A percentile compares a stretch with the other conserved stretches of the same genome.
These are phyloP conservation scores for Noctua pronuba DNA, from an alignment of 2,888 invertebrate species.

Conservation along the genomic window DNA sequence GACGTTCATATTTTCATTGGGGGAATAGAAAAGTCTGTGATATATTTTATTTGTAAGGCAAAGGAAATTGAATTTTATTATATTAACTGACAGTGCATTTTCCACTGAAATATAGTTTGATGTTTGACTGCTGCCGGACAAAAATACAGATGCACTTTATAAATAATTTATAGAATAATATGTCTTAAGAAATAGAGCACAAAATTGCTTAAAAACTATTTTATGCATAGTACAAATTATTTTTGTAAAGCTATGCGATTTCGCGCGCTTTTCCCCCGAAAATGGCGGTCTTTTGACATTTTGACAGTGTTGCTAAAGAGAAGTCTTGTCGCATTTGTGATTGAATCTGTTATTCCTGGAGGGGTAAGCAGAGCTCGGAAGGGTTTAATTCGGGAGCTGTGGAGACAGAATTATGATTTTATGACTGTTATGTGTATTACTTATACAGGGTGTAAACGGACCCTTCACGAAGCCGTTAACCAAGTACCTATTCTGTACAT, in stretches of 20 bases:
- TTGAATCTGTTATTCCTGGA: constrained; percentile 48
- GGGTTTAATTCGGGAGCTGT: constrained; percentile 11
- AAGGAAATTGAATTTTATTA: neutral
- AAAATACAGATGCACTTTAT: neutral
- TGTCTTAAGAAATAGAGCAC: rapidly evolving
- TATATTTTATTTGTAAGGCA: neutral
- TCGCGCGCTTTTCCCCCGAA: constrained; percentile 73
- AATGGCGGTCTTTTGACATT: constrained; percentile 76
- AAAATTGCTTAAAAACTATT: neutral
- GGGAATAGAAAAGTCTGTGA: constrained; percentile 11
- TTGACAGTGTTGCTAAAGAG: constrained; percentile 71
- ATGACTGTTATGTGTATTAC: neutral
- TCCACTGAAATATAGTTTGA: neutral
- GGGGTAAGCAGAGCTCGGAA: neutral
- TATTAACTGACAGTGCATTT: neutral
- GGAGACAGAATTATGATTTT: neutral
- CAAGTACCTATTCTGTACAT: too few relatives aligned
- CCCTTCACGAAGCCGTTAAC: too few relatives aligned
- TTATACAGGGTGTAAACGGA: neutral
- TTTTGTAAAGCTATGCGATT: constrained; percentile 59
- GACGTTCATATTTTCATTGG: constrained; percentile 8
- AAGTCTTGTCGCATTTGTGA: constrained; percentile 54
- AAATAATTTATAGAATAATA: neutral
- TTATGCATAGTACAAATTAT: rapidly evolving
- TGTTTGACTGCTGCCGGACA: neutral